Evolutionary conservation across 2,113 vertebrate species (phyloP).

Genomic region (Ptilorrhoa leucosticta): DNA sequence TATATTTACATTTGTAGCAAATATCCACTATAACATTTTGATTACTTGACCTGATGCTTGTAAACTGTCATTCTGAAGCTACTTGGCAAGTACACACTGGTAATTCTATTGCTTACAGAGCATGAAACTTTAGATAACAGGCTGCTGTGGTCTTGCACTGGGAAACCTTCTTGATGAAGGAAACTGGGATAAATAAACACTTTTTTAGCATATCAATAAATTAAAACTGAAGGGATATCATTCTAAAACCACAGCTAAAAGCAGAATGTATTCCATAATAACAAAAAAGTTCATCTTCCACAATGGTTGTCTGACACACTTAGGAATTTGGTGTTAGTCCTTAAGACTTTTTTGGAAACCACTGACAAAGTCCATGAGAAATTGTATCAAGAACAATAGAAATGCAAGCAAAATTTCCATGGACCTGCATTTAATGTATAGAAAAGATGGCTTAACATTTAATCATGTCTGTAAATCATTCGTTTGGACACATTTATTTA

Average conservation of each 20-base stretch:
- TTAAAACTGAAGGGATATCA: neutral
- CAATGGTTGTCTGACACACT: neutral
- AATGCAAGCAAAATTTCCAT: neutral
- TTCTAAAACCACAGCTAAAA: neutral
- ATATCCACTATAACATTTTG: constrained; percentile 46
- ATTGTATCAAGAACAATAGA: neutral
- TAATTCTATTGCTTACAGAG: neutral
- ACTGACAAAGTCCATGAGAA: neutral
- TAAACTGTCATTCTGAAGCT: constrained; percentile 62
- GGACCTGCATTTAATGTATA: neutral
- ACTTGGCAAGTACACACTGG: neutral
- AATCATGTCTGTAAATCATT: neutral
- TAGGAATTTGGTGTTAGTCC: neutral
- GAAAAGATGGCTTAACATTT: neutral
- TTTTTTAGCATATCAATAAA: neutral
- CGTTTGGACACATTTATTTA: neutral
- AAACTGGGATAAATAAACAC: neutral
- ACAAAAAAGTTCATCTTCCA: neutral
- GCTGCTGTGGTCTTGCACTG: neutral
- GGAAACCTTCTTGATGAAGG: neutral
- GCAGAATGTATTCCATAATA: neutral
- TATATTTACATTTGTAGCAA: constrained; percentile 63
- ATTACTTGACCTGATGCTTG: constrained; percentile 63
- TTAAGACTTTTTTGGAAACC: neutral
- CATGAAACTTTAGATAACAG: neutral